These are phyloP conservation scores for Neogale vison DNA, from an alignment of 2,113 vertebrate genomes.

Conservation along the genomic window DNA sequence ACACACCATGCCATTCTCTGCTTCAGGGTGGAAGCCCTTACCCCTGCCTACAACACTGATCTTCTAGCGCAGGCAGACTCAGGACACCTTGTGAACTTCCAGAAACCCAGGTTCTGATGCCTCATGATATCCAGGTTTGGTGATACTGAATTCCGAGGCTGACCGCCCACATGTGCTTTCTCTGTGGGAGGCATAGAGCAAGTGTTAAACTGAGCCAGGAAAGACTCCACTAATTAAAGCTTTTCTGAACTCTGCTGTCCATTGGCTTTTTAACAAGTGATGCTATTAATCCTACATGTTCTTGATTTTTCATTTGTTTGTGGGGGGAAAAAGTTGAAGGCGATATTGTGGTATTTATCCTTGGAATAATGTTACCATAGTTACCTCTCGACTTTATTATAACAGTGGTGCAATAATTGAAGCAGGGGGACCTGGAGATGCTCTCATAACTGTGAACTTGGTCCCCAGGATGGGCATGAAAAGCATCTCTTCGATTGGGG, in stretches of 20 bases:
- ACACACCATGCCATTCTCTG: not conserved
- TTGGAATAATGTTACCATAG: conserved; percentile 85
- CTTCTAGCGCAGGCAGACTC: not conserved
- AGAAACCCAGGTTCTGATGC: not conserved
- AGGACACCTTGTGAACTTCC: not conserved
- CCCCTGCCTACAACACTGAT: not conserved
- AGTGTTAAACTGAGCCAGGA: conserved; percentile 7
- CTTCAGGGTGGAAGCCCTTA: not conserved
- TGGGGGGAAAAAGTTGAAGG: conserved; percentile 64
- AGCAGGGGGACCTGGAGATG: conserved; percentile 60
- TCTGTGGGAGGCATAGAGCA: not conserved
- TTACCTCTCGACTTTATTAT: conserved; percentile 77
- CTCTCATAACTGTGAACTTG: conserved; percentile 46
- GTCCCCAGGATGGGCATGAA: conserved; percentile 44
- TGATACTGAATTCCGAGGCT: not conserved
- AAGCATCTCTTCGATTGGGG: not conserved
- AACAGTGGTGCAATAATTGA: conserved; percentile 73
- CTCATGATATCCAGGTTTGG: not conserved
- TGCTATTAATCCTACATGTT: conserved; percentile 76
- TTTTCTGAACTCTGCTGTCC: conserved; percentile 48
- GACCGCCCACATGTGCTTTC: not conserved
- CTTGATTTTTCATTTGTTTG: conserved; percentile 70
- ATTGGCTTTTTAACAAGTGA: conserved; percentile 79
- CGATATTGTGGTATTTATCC: conserved; percentile 78
- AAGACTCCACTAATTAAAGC: conserved; percentile 48